Percentiles rank a stretch among this genome's conserved stretches.
phyloP scores from a whole-genome alignment of 2,888 invertebrate species.

The Pyrrhia umbra region DNA sequence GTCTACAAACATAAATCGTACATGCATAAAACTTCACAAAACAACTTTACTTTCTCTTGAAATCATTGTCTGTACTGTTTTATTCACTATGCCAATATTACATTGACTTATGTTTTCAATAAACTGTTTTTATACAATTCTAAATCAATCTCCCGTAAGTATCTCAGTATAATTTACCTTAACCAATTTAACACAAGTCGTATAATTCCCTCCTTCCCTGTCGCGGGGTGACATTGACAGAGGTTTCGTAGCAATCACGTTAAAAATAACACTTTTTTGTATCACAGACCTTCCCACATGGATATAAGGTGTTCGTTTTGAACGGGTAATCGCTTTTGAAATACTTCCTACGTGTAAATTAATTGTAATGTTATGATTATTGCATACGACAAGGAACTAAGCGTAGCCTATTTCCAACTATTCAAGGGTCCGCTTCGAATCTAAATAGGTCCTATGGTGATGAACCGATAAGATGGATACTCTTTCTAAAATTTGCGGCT shows the following conservation, averaged over 20 bases:
- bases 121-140: background rate
- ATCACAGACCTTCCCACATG: background rate
- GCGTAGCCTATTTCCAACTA: too few species aligned
- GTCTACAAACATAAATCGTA: too few species aligned
- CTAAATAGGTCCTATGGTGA: too few species aligned
- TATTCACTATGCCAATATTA: background rate
- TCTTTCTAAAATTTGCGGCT: too few species aligned
- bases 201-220: background rate
- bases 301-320: background rate
- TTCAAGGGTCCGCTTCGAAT: too few species aligned
- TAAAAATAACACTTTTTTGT: conserved; percentile 1
- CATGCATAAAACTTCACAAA: too few species aligned
- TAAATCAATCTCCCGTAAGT: background rate
- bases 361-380: background rate
- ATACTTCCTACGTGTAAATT: background rate
- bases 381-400: too few species aligned
- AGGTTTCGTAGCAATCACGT: background rate
- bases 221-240: conserved; percentile 1
- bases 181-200: background rate
- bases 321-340: background rate
- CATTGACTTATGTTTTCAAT: background rate
- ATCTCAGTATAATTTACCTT: background rate
- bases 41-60: too few species aligned
- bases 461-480: too few species aligned
- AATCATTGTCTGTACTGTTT: too few species aligned